A percentile compares a stretch with the other conserved stretches of the same genome.
These are phyloP conservation scores for Forbesichthys papilliferus DNA, from an alignment of 2,113 vertebrate genomes.

Conservation along the genomic window DNA sequence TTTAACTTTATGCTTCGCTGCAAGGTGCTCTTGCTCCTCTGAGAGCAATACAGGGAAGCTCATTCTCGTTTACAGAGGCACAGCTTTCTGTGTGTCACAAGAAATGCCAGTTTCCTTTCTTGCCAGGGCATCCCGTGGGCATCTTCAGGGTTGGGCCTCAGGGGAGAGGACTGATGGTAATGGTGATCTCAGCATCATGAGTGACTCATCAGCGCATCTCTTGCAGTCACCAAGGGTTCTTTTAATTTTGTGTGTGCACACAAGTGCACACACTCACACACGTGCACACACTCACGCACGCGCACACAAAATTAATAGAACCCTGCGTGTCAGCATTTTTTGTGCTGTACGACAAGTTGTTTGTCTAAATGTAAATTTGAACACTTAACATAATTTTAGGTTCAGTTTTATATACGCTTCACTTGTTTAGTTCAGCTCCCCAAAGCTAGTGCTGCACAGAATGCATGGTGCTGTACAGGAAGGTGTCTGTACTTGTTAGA, in stretches of 20 bases:
- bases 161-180: slow-evolving; percentile 53
- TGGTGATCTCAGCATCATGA: slow-evolving; percentile 54
- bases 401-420: too few species aligned
- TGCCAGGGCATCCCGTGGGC: slow-evolving; percentile 27
- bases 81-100: slow-evolving; percentile 35
- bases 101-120: slow-evolving; percentile 27
- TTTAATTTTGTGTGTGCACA: slow-evolving; percentile 8
- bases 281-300: too few species aligned
- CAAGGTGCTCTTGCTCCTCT: slow-evolving; percentile 20
- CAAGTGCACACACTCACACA: too few species aligned
- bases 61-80: slow-evolving; percentile 38
- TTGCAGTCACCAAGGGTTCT: slow-evolving; percentile 35
- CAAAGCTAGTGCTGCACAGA: too few species aligned
- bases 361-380: background rate
- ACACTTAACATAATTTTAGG: too few species aligned
- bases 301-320: too few species aligned
- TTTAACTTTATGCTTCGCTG: slow-evolving; percentile 36
- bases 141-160: slow-evolving; percentile 21
- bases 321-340: slow-evolving; percentile 3
- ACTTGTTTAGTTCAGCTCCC: too few species aligned
- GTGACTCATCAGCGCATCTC: slow-evolving; percentile 62
- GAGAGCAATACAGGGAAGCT: slow-evolving; percentile 29
- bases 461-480: too few species aligned
- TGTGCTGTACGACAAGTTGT: slow-evolving; percentile 3
- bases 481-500: too few species aligned